These are phyloP conservation scores for Spea hammondii DNA, from an alignment of 2,797 vertebrate species.

Conservation along the genomic window DNA sequence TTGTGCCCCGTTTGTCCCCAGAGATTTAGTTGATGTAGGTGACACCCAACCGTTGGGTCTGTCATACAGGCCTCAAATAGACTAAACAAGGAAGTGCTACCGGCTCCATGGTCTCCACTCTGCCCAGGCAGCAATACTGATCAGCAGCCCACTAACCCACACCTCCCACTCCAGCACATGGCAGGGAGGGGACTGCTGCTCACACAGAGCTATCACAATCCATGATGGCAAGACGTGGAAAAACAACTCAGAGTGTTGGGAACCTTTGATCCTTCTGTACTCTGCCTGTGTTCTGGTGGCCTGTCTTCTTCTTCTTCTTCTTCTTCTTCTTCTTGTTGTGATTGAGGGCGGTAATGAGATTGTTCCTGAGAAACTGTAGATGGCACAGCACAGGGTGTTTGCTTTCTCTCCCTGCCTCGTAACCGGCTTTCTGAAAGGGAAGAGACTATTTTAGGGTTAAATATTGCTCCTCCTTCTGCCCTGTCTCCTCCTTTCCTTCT, in stretches of 20 bases:
- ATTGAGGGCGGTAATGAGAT: background rate
- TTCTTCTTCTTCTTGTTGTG: background rate
- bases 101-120: constrained; percentile 33
- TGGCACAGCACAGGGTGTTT: background rate
- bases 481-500: background rate
- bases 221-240: background rate
- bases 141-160: constrained; percentile 15
- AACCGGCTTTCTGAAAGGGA: constrained; percentile 13
- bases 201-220: constrained; percentile 7
- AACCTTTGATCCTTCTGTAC: background rate
- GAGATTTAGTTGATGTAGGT: constrained; percentile 14
- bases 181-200: constrained; percentile 29
- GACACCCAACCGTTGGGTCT: constrained; percentile 6
- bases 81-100: constrained; percentile 44
- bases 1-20: constrained; percentile 1
- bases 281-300: background rate
- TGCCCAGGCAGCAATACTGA: constrained; percentile 4
- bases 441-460: constrained; percentile 4
- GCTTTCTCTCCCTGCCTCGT: background rate
- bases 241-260: no score
- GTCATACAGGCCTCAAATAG: constrained; percentile 35
- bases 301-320: background rate
- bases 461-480: background rate
- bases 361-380: background rate
- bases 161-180: constrained; percentile 48